Evolutionary conservation across 92 coral and sea anemone genomes (phyloP).

Genomic region (Hydrozoanthus gracilis): DNA sequence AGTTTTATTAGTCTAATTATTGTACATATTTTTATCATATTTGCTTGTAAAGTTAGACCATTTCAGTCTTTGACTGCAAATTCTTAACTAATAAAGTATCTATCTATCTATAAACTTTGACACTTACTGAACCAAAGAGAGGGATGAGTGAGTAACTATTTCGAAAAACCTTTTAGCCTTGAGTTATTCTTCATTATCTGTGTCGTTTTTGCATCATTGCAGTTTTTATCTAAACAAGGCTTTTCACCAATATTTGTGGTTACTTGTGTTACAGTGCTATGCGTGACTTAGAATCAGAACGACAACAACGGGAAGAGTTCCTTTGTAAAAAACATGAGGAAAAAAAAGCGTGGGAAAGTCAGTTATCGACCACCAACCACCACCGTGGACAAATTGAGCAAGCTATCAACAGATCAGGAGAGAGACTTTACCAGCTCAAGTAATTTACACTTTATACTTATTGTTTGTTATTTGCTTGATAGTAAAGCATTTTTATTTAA

Average conservation of each 20-base stretch:
- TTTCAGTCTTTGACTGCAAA: too few relatives aligned
- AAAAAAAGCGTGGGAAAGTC: conserved; percentile 79
- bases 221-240: neutral
- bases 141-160: too few relatives aligned
- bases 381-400: conserved; percentile 90
- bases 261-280: conserved; percentile 70
- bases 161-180: too few relatives aligned
- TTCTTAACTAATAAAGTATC: too few relatives aligned
- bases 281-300: conserved; percentile 92
- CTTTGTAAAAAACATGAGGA: conserved; percentile 82
- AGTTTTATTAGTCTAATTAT: too few relatives aligned
- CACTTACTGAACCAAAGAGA: too few relatives aligned
- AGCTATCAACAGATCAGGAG: conserved; percentile 72
- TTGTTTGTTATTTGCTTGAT: neutral
- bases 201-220: too few relatives aligned
- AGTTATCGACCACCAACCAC: conserved; percentile 82
- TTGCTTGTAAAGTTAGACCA: too few relatives aligned
- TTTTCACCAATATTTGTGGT: neutral
- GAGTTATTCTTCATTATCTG: too few relatives aligned
- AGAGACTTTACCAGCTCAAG: conserved; percentile 83
- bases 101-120: too few relatives aligned
- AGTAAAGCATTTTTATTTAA: neutral
- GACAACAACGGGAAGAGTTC: conserved; percentile 77
- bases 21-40: too few relatives aligned
- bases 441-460: conserved; percentile 6